Percentiles rank a stretch among this genome's conserved stretches.
phyloP scores from a whole-genome alignment of 2,888 invertebrate species.

The Hyppa rectilinea region DNA sequence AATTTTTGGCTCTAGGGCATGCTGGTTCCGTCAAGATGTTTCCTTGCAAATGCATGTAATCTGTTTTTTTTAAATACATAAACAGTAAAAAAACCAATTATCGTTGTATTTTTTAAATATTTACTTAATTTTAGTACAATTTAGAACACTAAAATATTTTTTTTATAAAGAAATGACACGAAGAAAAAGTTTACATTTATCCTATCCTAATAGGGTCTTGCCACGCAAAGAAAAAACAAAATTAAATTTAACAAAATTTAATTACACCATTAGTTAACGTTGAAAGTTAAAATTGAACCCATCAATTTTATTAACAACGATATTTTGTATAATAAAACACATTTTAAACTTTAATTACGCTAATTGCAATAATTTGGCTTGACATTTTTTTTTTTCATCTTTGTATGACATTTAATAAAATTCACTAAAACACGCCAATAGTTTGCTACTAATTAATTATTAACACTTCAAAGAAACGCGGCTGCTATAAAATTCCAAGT shows the following conservation, averaged over 20 bases:
- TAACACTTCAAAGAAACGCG: conserved; percentile 12
- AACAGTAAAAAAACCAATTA: too few species aligned
- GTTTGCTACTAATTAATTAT: conserved; percentile 35
- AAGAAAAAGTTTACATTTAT: not conserved
- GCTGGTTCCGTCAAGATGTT: too few species aligned
- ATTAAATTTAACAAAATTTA: conserved; percentile 20
- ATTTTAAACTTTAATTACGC: conserved; percentile 40
- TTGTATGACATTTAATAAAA: conserved; percentile 43
- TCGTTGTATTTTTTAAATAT: too few species aligned
- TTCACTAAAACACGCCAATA: conserved; percentile 35
- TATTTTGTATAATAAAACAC: conserved; percentile 11
- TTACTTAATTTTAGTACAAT: too few species aligned
- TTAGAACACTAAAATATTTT: too few species aligned
- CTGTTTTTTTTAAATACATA: too few species aligned
- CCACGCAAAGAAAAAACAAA: conserved; percentile 3
- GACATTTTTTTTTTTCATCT: conserved; percentile 8
- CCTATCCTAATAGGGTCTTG: not conserved
- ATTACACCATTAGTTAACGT: conserved; percentile 15
- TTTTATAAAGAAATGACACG: not conserved
- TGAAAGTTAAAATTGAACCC: conserved; percentile 24
- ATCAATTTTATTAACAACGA: conserved; percentile 19
- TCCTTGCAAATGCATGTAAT: too few species aligned
- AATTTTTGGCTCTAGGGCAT: too few species aligned
- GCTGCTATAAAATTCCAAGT: conserved; percentile 13
- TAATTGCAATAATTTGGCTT: conserved; percentile 40